Percentiles rank a stretch among this genome's conserved stretches.
Evolutionary conservation across 1,140 invertebrate species (phyloP).

Genomic region (Drosophila setifemur): DNA sequence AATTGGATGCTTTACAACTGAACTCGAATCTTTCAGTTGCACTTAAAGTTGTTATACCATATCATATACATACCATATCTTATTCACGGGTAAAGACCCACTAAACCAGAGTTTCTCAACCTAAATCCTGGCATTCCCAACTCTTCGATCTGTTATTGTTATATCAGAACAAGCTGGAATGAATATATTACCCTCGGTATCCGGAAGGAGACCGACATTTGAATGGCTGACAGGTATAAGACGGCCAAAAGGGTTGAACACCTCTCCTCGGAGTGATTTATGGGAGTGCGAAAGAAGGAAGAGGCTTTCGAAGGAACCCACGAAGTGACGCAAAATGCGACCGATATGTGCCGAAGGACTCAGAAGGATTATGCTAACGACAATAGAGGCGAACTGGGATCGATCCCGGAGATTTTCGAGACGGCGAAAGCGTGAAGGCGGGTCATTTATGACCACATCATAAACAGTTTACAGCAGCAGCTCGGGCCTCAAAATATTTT

Average conservation of each 20-base stretch:
- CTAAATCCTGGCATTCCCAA: not conserved
- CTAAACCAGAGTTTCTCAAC: too few relatives aligned
- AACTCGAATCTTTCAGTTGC: too few relatives aligned
- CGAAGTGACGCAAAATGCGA: constrained; percentile 56
- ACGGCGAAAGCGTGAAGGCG: constrained; percentile 68
- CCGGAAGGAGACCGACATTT: not conserved
- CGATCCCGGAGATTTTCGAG: constrained; percentile 6
- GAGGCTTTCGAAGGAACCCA: constrained; percentile 9
- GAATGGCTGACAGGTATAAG: constrained; percentile 35
- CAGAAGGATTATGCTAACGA: constrained; percentile 29
- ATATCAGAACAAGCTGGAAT: not conserved
- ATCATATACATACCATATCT: too few relatives aligned
- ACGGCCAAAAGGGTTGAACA: constrained; percentile 42
- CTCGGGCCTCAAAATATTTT: constrained; percentile 68
- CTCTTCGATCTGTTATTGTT: not conserved
- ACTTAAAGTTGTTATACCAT: too few relatives aligned
- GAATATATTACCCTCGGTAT: constrained; percentile 11
- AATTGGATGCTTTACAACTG: too few relatives aligned
- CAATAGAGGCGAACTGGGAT: constrained; percentile 2
- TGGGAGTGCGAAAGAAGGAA: constrained; percentile 31
- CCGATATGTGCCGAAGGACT: constrained; percentile 16
- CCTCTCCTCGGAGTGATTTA: constrained; percentile 46
- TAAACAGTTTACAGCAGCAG: constrained; percentile 65
- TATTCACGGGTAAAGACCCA: too few relatives aligned
- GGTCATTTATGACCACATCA: constrained; percentile 56